These are phyloP conservation scores for Ditula angustiorana DNA, from an alignment of 2,888 invertebrate species.

Conservation along the genomic window DNA sequence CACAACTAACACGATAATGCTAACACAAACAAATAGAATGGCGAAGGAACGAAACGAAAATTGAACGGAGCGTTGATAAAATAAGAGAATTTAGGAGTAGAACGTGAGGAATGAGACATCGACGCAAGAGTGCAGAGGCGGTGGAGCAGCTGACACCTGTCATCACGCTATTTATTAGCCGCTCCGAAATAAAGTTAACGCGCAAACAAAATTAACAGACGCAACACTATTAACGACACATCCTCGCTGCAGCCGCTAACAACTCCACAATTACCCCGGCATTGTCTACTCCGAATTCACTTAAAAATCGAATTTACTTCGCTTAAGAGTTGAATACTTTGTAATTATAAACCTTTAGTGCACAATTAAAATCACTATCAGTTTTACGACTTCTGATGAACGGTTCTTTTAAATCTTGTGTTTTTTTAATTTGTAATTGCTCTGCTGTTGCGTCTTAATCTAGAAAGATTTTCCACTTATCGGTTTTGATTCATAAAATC, in stretches of 20 bases:
- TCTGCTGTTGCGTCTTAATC: conserved; percentile 45
- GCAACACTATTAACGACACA: conserved; percentile 82
- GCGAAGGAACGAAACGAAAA: conserved; percentile 79
- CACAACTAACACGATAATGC: conserved; percentile 63
- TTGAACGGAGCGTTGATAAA: conserved; percentile 84
- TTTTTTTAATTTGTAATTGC: conserved; percentile 47
- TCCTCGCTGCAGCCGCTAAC: conserved; percentile 71
- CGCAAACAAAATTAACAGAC: conserved; percentile 82
- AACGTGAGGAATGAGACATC: conserved; percentile 85
- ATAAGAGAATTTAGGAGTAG: conserved; percentile 84
- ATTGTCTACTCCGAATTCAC: conserved; percentile 55
- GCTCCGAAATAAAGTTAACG: conserved; percentile 84
- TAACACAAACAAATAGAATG: conserved; percentile 75
- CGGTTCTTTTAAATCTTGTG: conserved; percentile 44
- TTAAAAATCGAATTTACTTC: conserved; percentile 45
- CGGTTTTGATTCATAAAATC: conserved; percentile 47
- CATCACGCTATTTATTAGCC: conserved; percentile 85
- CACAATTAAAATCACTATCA: conserved; percentile 53
- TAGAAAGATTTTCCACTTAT: conserved; percentile 40
- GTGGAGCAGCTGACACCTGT: conserved; percentile 85
- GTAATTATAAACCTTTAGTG: conserved; percentile 49
- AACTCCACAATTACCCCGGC: conserved; percentile 71
- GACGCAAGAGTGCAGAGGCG: conserved; percentile 85
- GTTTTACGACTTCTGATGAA: conserved; percentile 51
- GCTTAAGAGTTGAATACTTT: conserved; percentile 41